Conservation (phyloP, 2,888 invertebrate species). For the Hydraecia micacea region DNA sequence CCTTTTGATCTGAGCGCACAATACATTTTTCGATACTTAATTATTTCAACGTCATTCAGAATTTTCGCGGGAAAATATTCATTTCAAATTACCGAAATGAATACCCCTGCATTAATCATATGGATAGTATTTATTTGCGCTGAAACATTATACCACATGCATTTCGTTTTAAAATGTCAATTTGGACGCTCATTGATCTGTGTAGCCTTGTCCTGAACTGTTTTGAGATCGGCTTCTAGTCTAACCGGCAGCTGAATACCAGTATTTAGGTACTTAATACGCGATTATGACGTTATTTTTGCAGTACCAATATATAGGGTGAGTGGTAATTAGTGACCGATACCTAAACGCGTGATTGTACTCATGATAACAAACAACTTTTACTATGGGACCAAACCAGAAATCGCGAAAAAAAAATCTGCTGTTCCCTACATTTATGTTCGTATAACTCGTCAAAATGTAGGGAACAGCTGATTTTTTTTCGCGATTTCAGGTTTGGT, state of each 20-base stretch:
- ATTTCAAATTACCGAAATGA: conserved; percentile 15
- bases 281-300: neutral
- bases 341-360: too few relatives aligned
- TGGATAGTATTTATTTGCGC: neutral
- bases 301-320: too few relatives aligned
- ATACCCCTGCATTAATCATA: neutral
- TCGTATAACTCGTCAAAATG: too few relatives aligned
- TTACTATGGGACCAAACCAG: too few relatives aligned
- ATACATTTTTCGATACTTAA: conserved; percentile 18
- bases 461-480: too few relatives aligned
- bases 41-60: neutral
- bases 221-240: neutral
- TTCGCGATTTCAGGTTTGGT: too few relatives aligned
- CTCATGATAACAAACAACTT: too few relatives aligned
- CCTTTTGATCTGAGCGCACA: conserved; percentile 22
- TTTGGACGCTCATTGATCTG: neutral
- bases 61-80: neutral
- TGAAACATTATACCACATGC: neutral
- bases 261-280: neutral
- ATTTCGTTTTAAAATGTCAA: neutral
- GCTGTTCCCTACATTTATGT: too few relatives aligned
- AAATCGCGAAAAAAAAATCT: too few relatives aligned
- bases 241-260: neutral
- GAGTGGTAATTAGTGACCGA: too few relatives aligned
- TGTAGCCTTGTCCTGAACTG: neutral